Evolutionary conservation across 1,140 invertebrate genomes (phyloP).

Genomic region (Sarcophaga peregrina): DNA sequence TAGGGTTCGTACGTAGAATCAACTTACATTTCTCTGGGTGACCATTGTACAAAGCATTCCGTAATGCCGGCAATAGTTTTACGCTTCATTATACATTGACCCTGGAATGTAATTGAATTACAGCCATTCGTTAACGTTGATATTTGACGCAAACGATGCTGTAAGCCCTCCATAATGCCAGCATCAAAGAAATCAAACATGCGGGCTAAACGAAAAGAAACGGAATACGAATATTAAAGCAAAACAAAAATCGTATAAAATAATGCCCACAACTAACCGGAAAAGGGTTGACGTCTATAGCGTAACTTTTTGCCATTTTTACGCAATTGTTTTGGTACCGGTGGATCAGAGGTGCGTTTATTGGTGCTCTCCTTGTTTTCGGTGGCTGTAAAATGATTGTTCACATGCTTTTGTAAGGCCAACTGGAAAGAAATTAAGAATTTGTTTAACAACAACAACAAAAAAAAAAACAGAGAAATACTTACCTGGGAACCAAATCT

Average conservation of each 20-base stretch:
- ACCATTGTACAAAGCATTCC: constrained; percentile 64
- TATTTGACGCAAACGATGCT: constrained; percentile 76
- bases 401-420: constrained; percentile 90
- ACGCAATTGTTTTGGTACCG: constrained; percentile 79
- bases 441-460: neutral
- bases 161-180: constrained; percentile 87
- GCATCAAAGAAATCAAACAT: constrained; percentile 90
- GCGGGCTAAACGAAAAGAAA: constrained; percentile 69
- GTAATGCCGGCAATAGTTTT: constrained; percentile 53
- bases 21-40: constrained; percentile 63
- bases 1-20: too few species aligned
- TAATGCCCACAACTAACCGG: constrained; percentile 71
- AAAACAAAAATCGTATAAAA: neutral
- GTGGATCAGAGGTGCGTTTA: constrained; percentile 73
- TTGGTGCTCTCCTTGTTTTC: constrained; percentile 70
- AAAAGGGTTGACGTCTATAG: constrained; percentile 85
- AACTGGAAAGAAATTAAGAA: constrained; percentile 71
- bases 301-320: constrained; percentile 87
- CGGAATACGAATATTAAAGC: neutral
- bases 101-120: constrained; percentile 61
- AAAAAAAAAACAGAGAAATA: neutral
- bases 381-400: constrained; percentile 86
- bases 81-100: constrained; percentile 58
- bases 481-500: constrained; percentile 91
- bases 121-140: constrained; percentile 68